Base-by-base conservation (phyloP, 2,113 vertebrate species). In the Solea senegalensis region DNA sequence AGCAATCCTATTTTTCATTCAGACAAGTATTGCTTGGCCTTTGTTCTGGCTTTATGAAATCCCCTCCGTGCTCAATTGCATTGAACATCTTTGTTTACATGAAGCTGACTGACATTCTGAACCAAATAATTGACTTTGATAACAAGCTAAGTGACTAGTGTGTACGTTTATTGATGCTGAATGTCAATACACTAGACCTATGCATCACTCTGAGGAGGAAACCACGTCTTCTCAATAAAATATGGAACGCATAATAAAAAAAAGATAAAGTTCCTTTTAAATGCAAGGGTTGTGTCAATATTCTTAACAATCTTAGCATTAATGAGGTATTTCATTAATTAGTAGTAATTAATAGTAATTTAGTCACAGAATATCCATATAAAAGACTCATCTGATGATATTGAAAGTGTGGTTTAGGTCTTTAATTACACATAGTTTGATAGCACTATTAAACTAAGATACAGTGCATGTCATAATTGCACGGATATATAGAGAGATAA, bases 1-100 rank as follows among this genome's bases (percentile, higher is more conserved):
- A 84, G 74, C 69, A 85, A 82, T 82, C 78, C 80, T 80, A 89
- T 91, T 87, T 87, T 86, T 90, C 80, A 90, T 88, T 87, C 74
- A 88, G 86, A 86, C 76, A 85, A 73, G 59, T 88, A 83, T 70
- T 63, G 53, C 55, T 13, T 70, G 73, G 70, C 86, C 81, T 89
- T 85, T 80, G 71, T 84, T 87, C 63, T 60, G 69, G 80, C 74
- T 87, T 81, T 78, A 82, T 90, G 64, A 83, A 90, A 91, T 73
- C 80, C 76, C 78, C 78, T 65, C 48, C 58, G 81, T 80, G 76
- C 68, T 85, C 80, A 76, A 76, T 85, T 88, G 67, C 51, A 86
- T 81, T 76, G 57, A 85, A 81, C 55, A 49, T 83, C 82, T 86
- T 86, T 60, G 57, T 86, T 86, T 80, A 85, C 72, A 82, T 55